phyloP scores from a whole-genome alignment of 1,140 invertebrate species.

The Caenorhabditis remanei region DNA sequence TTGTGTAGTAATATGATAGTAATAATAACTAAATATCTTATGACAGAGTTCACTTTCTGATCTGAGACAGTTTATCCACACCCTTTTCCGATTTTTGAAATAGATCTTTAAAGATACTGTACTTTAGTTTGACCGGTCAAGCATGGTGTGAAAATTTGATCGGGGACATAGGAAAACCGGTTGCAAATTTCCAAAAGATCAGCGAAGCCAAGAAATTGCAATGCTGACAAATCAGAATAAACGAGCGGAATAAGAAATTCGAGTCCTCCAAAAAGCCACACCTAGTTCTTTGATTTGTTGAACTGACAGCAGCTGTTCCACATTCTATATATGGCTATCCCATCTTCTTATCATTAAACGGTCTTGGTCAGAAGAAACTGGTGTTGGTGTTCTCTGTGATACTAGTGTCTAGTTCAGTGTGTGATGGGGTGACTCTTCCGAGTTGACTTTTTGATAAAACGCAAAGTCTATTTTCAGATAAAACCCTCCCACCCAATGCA shows the following conservation, averaged over 20 bases:
- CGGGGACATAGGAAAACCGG: neutral
- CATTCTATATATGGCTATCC: constrained; percentile 10
- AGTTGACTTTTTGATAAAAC: neutral
- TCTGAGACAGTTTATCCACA: neutral
- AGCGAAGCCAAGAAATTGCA: constrained; percentile 1
- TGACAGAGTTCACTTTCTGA: neutral
- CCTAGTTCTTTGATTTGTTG: constrained; percentile 57
- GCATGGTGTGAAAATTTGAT: constrained; percentile 26
- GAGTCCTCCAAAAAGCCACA: neutral
- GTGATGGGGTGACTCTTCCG: constrained; percentile 68
- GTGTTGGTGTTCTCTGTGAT: constrained; percentile 49
- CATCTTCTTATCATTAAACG: neutral
- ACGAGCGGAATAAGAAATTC: neutral
- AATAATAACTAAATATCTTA: too few species aligned
- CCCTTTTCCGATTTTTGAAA: constrained; percentile 19
- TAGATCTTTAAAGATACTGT: constrained; percentile 12
- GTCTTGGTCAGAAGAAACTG: neutral
- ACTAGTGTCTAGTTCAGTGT: constrained; percentile 47
- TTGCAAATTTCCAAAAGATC: constrained; percentile 34
- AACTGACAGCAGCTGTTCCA: constrained; percentile 72
- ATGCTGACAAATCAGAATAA: constrained; percentile 41
- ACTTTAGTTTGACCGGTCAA: constrained; percentile 51
- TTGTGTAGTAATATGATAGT: too few species aligned
- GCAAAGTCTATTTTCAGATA: constrained; percentile 24
- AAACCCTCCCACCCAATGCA: constrained; percentile 26